Evolutionary conservation across 2,888 invertebrate species (phyloP), one percentile per base, ranked within the genome.

Genomic region (Seira ritae): DNA sequence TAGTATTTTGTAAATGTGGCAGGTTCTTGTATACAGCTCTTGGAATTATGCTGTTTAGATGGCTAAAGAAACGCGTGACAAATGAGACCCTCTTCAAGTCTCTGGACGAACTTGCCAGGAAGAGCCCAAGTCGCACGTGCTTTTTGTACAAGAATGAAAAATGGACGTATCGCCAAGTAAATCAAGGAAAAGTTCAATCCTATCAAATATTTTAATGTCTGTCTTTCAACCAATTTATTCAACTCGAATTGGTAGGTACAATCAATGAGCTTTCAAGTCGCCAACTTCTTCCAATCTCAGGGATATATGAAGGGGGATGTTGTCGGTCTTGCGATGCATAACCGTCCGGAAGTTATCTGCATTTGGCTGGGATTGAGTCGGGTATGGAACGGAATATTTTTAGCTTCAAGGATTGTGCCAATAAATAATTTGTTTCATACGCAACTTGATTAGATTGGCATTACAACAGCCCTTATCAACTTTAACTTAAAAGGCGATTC

Each of bases 401-500:
- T n/a, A n/a, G n/a, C n/a, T n/a, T n/a, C n/a, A n/a, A n/a, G 8
- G 8, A 31, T 31, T 31, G 31, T n/a, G n/a, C n/a, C n/a, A n/a
- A 31, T 31, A 31, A 31, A 31, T 31, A 8, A 31, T 31, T 8
- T 2, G 3, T 31, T 31, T 2, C 31, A 31, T 31, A 31, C 31
- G 8, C 8, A 31, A 4, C 31, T 4, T 8, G 31, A 31, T 19
- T 31, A 86, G 89, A 91, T 92, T 19, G 97, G 97, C 0, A 93
- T 95, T 0, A 93, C 97, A 19, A 93, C 95, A 0, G 97, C 99
- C 0, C 93, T 99, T 72, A 97, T 99, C 90, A 99, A 99, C 91
- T 96, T 95, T 76, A 98, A 98, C 91, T 93, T 98, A 89, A 93
- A 95, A 66, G 94, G 95, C 85, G 93, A 94, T 68, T 94, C 98